Base-by-base conservation (phyloP, 2,113 vertebrate species). In the Uropsilus gracilis region DNA sequence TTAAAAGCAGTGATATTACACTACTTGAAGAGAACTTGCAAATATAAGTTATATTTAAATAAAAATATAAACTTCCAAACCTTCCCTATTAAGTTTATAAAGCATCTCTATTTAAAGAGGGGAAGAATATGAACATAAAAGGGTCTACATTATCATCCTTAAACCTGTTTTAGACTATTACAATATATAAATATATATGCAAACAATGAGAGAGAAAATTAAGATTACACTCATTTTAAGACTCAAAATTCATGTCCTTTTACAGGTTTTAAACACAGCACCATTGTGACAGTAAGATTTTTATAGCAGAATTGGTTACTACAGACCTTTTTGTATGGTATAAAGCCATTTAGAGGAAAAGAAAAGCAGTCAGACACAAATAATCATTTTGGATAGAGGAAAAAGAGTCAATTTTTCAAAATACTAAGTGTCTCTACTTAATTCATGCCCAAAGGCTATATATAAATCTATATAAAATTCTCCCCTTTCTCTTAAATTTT, bases 341-440 rank as follows among this genome's bases (percentile, higher is more conserved):
- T 30, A 93, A 77, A 91, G 63, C 17, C 37, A 53, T 76, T 86
- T 53, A n/a, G 34, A 91, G 39, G 48, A 72, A 91, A 91, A 57
- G 13, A 82, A 95, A 91, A 82, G 26, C 48, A 88, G 53, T 61
- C 46, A 73, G 34, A 34, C 89, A 61, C 13, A 87, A 77, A 89
- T 22, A 84, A 39, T 86, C 75, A 63, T 55, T 92, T 50, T 37
- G 12, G n/a, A n/a, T n/a, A 68, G 75, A 26, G 68, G 53, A 72
- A 75, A 73, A 80, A 95, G n/a, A 86, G n/a, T 17, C 46, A 88
- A 24, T 86, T 61, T 91, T 89, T 91, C 64, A 91, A 96, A 95
- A 87, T 53, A 53, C 46, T 72, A 63, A 66, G 10, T 63, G 5
- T 80, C 89, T 75, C n/a, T 61, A 26, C 32, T 78, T 71, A 91